Percentiles rank a stretch among this genome's conserved stretches.
Evolutionary conservation across 2,113 vertebrate genomes (phyloP).

Genomic region (Perognathus longimembris): DNA sequence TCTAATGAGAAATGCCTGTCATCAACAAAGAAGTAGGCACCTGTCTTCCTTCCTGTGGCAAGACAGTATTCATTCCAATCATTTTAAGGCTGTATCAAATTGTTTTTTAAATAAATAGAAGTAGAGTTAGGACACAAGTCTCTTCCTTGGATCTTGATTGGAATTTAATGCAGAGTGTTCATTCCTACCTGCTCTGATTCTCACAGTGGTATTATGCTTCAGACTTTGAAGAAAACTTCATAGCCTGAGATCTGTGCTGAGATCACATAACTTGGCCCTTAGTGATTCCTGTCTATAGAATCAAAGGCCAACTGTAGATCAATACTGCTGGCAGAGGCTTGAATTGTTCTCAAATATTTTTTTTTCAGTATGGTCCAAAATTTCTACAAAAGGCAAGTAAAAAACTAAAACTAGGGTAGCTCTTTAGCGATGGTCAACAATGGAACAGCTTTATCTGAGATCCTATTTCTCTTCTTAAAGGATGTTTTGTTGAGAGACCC

Average conservation of each 20-base stretch:
- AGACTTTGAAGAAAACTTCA: conserved; percentile 73
- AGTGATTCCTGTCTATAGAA: conserved; percentile 70
- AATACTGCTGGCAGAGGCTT: conserved; percentile 73
- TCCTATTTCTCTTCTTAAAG: conserved; percentile 40
- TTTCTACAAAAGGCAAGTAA: conserved; percentile 61
- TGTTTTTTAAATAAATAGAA: conserved; percentile 72
- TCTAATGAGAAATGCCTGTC: conserved; percentile 72
- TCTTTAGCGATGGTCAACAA: conserved; percentile 68
- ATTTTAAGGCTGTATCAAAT: conserved; percentile 55
- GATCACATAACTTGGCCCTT: conserved; percentile 73
- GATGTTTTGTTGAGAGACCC: conserved; percentile 5
- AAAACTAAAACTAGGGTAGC: conserved; percentile 50
- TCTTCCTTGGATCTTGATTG: conserved; percentile 62
- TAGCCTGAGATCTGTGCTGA: conserved; percentile 69
- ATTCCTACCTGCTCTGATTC: conserved; percentile 60
- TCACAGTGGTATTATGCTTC: conserved; percentile 61
- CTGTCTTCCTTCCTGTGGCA: conserved; percentile 66
- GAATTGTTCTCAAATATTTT: conserved; percentile 75
- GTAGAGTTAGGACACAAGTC: conserved; percentile 16
- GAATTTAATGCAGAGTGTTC: conserved; percentile 52
- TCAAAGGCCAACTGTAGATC: conserved; percentile 77
- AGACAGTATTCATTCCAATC: conserved; percentile 56
- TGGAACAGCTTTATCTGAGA: conserved; percentile 43
- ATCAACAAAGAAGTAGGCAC: conserved; percentile 55
- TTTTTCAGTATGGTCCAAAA: conserved; percentile 68